Percentiles rank a stretch among this genome's conserved stretches.
Conservation (phyloP, 2,797 vertebrate genomes). For the Malacoraja senta region DNA sequence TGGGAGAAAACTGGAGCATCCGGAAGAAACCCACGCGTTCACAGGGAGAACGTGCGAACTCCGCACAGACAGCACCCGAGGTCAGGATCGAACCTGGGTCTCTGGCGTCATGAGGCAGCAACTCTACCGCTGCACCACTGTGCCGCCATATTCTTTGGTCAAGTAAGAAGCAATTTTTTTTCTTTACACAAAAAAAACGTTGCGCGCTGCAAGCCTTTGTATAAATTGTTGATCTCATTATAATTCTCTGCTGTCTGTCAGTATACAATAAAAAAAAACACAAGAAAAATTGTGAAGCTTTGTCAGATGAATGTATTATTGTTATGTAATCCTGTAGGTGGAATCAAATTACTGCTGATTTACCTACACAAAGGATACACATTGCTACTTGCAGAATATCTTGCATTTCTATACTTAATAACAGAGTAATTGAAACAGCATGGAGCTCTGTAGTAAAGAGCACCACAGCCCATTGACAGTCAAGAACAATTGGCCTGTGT, state of each 20-base stretch:
- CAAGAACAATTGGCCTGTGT: neutral
- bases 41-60: too few relatives aligned
- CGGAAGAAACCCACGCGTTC: too few relatives aligned
- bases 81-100: too few relatives aligned
- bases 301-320: neutral
- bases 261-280: neutral
- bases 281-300: neutral
- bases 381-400: neutral
- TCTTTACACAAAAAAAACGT: neutral
- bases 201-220: neutral
- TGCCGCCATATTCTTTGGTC: too few relatives aligned
- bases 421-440: neutral
- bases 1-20: too few relatives aligned
- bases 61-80: too few relatives aligned
- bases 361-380: neutral
- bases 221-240: neutral
- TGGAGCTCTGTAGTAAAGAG: neutral
- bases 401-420: neutral
- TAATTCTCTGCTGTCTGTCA: neutral
- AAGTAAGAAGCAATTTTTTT: neutral
- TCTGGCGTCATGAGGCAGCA: too few relatives aligned
- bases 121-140: too few relatives aligned
- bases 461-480: neutral
- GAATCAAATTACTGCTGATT: slow-evolving; percentile 17
- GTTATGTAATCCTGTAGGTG: neutral